Evolutionary conservation across 2,113 vertebrate genomes (phyloP), one percentile per base, ranked within the genome.

Genomic region (Elachura formosa): DNA sequence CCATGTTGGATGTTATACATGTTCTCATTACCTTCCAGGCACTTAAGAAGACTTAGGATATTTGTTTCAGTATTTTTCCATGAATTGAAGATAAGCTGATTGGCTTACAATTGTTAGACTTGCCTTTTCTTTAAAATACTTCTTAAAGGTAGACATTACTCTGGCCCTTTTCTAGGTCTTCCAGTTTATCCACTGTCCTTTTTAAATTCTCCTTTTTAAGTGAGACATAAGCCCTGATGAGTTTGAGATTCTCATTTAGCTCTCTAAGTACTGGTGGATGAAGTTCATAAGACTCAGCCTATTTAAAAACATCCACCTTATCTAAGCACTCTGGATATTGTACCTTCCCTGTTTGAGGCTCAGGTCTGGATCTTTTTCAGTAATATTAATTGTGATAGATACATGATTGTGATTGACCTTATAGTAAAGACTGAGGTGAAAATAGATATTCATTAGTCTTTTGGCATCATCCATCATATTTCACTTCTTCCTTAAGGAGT

Each of bases 41-140:
- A 0, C 69, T 91, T 84, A 81, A 63, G 71, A 51, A 78, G 72
- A 40, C 7, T 94, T 94, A 66, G 52, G 66, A 29, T 87, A 33
- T 93, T 87, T 82, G 56, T 93, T 95, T 75, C 89, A 78, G 61
- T 84, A 64, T 75, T 94, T 91, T 96, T 87, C 84, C 52, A 78
- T 72, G 26, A 78, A 75, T 52, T 87, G 52, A 82, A 84, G 69
- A 62, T 45, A 72, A 84, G 38, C 33, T 6, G 10, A 72, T 82
- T 63, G 48, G n/a, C 56, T 68, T 51, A 40, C 11, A 62, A 10
- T 84, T 77, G 6, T 46, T 63, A 89, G 63, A 17, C 29, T 84
- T 76, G 40, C 17, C 17, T 75, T 59, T 36, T 13, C 29, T 68
- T 61, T 46, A 45, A 14, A 77, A 58, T 34, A 25, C 14, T 49